Evolutionary conservation across 2,797 vertebrate species (phyloP), one percentile per base, ranked within the genome.

Genomic region (Acomys russatus): DNA sequence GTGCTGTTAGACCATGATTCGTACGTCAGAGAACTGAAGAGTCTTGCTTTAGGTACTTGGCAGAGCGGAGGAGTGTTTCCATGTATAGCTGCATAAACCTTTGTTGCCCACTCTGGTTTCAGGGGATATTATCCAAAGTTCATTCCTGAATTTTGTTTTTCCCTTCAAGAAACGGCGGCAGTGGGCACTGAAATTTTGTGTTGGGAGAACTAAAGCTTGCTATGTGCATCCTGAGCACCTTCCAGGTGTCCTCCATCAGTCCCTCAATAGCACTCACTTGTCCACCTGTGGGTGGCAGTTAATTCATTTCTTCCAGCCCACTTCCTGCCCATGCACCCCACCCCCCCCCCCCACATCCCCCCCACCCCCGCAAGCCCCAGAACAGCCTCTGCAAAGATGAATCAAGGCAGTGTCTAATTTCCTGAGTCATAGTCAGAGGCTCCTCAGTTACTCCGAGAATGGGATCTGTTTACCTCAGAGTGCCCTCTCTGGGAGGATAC

Each of bases 1-100:
- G 97, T 95, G 77, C 54, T 96, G 88, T 97, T 96, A 96, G 76
- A 92, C 73, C 82, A 1, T 98, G 76, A 94, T 97, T 98, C 88
- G 91, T 98, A 96, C 38, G 84, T 96, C 91, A 89, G 79, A 86
- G 91, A 78, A 96, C 95, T 95, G 79, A 68, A 79, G 92, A 97
- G 88, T 54, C 66, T 97, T n/a, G 54, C 91, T 64, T 97, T 86
- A 97, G 94, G 30, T 97, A 78, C 64, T 96, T 96, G 78, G 97
- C 92, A 94, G 89, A 85, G 90, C 68, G 78, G 91, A 91, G 87
- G 92, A 92, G 38, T 87, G 95, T 88, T 97, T 97, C 95, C 71
- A n/a, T 77, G 20, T 78, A 61, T 88, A 97, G 91, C 20, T 95
- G 86, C 93, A 97, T 89, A 23, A 96, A 92, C 95, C 96, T 97